A percentile compares a stretch with the other conserved stretches of the same genome.
These are phyloP conservation scores for Enteromius thamalakanensis DNA, from an alignment of 2,797 vertebrate species.

Conservation along the genomic window DNA sequence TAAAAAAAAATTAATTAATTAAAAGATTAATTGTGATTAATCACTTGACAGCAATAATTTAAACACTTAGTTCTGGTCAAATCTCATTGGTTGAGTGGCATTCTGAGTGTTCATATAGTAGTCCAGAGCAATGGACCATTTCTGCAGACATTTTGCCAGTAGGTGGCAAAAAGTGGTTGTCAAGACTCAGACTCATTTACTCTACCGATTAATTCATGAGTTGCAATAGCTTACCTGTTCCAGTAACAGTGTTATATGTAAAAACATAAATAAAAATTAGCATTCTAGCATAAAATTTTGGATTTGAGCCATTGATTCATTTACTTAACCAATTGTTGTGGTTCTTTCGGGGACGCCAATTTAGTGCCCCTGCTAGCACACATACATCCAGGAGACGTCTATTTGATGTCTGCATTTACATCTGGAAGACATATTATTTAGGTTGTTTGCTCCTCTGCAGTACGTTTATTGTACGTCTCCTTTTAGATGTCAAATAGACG, in stretches of 20 bases:
- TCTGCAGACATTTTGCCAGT: not conserved
- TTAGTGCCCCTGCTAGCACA: not conserved
- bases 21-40: too few relatives aligned
- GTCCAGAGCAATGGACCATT: not conserved
- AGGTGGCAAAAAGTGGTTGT: not conserved
- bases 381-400: too few relatives aligned
- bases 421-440: too few relatives aligned
- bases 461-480: too few relatives aligned
- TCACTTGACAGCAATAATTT: too few relatives aligned
- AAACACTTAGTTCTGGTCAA: not conserved
- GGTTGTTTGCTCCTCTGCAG: too few relatives aligned
- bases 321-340: not conserved
- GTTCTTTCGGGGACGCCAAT: not conserved
- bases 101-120: too few relatives aligned
- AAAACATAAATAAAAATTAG: not conserved
- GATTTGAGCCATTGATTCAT: not conserved
- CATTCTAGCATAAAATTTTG: not conserved
- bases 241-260: not conserved
- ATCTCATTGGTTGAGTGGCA: not conserved
- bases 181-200: not conserved
- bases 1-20: too few relatives aligned
- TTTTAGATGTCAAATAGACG: too few relatives aligned
- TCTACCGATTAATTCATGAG: not conserved
- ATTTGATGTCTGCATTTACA: too few relatives aligned
- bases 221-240: not conserved